Evolutionary conservation across 2,888 invertebrate genomes (phyloP), one percentile per base, ranked within the genome.

Genomic region (Ariolimax columbianus): DNA sequence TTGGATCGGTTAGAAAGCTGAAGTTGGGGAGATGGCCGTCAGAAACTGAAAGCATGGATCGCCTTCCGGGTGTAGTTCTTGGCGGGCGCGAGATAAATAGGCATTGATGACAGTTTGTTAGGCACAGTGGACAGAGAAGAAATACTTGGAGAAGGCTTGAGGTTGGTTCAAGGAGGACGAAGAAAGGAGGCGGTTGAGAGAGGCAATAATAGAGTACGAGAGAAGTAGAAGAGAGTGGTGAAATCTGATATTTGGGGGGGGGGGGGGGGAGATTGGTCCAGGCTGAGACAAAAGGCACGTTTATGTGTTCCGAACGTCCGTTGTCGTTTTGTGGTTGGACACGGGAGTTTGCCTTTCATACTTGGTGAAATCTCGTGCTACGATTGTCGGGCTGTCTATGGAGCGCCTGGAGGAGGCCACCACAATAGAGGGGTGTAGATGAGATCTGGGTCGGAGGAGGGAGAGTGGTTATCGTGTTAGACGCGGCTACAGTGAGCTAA

Each of bases 121-220:
- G 66, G 7, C n/a, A 11, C 11, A 26, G 66, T 66, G 66, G 66
- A 66, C 66, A 30, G 11, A 30, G 11, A 2, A 30, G n/a, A 66
- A 66, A 66, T 66, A 11, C 11, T 6, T n/a, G 66, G 66, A 23
- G 66, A 66, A 66, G 11, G 66, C n/a, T 66, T 66, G 66, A 66
- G 66, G 66, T 66, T 66, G 11, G 66, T 9, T 30, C 30, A 9
- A 30, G n/a, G 66, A 9, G n/a, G 2, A 30, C 30, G 11, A 66
- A 30, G 30, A 66, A 66, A n/a, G n/a, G 11, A 11, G 66, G 66
- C n/a, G 66, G n/a, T 66, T 66, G 66, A 66, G 11, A n/a, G 30
- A 66, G 66, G 66, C 30, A 66, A 66, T 66, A 66, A 66, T n/a
- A 66, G n/a, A 66, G 66, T n/a, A n/a, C n/a, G n/a, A n/a, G n/a